These are phyloP conservation scores for Dreissena polymorpha DNA, from an alignment of 1,140 invertebrate species.

Conservation along the genomic window DNA sequence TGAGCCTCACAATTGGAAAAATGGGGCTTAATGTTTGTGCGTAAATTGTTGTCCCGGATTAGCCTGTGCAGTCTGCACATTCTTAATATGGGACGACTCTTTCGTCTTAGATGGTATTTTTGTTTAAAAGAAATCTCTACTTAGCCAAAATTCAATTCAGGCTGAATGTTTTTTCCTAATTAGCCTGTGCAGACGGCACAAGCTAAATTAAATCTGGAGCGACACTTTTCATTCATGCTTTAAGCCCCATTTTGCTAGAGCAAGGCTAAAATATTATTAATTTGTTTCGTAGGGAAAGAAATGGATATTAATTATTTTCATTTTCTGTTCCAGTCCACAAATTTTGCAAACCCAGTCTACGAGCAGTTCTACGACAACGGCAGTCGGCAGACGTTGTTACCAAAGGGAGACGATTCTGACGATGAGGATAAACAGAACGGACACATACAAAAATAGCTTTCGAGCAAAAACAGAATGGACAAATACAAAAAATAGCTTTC, in stretches of 20 bases:
- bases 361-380: slow-evolving; percentile 43
- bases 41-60: too few relatives aligned
- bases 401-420: slow-evolving; percentile 25
- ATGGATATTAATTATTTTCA: slow-evolving; percentile 9
- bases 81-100: neutral
- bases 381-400: slow-evolving; percentile 38
- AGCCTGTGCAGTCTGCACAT: too few relatives aligned
- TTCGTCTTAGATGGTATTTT: neutral
- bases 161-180: neutral
- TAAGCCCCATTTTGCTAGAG: neutral
- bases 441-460: neutral
- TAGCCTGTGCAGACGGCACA: too few relatives aligned
- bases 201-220: neutral
- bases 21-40: too few relatives aligned
- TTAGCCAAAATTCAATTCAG: neutral
- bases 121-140: neutral
- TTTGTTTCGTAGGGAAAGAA: neutral
- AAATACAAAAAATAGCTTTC: too few relatives aligned
- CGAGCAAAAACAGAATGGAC: too few relatives aligned
- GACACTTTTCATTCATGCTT: neutral
- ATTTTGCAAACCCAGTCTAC: slow-evolving; percentile 51
- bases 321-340: slow-evolving; percentile 46
- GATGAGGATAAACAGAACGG: neutral
- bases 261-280: neutral
- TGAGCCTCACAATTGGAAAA: too few relatives aligned